Evolutionary conservation across 1,140 invertebrate species (phyloP).

Genomic region (Drosophila malerkotliana): DNA sequence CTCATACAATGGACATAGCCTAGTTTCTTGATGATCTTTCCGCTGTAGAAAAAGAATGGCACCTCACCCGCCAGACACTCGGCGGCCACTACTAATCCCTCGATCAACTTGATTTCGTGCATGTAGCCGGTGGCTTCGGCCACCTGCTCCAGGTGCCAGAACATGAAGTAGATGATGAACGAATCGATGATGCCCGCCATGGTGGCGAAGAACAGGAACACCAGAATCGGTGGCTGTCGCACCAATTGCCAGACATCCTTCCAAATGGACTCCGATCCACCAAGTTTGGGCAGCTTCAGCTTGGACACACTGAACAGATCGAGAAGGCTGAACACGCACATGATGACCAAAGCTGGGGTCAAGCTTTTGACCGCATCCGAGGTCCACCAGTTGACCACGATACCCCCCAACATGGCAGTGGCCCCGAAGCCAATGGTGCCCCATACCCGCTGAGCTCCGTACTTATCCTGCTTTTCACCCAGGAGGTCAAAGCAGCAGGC

Average conservation of each 20-base stretch:
- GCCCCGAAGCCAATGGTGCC: constrained; percentile 90
- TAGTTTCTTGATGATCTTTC: constrained; percentile 88
- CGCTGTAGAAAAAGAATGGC: constrained; percentile 89
- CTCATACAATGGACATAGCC: constrained; percentile 89
- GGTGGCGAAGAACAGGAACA: constrained; percentile 89
- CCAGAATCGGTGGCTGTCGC: constrained; percentile 86
- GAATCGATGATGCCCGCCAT: constrained; percentile 90
- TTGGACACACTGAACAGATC: constrained; percentile 88
- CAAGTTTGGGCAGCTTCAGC: constrained; percentile 87
- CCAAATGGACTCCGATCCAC: constrained; percentile 87
- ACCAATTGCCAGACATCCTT: constrained; percentile 87
- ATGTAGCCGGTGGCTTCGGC: constrained; percentile 86
- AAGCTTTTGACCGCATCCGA: constrained; percentile 86
- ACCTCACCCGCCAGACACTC: constrained; percentile 90
- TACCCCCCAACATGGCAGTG: constrained; percentile 88
- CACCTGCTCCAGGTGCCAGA: constrained; percentile 91
- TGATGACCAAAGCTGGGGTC: constrained; percentile 88
- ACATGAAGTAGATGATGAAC: constrained; percentile 91
- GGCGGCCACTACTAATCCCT: constrained; percentile 90
- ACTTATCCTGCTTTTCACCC: constrained; percentile 88
- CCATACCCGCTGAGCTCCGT: constrained; percentile 91
- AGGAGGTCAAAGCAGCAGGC: constrained; percentile 92
- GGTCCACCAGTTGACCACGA: constrained; percentile 86
- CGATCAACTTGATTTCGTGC: constrained; percentile 89
- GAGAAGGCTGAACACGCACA: constrained; percentile 86